phyloP scores from a whole-genome alignment of 2,888 invertebrate genomes.

The Nineta flava region DNA sequence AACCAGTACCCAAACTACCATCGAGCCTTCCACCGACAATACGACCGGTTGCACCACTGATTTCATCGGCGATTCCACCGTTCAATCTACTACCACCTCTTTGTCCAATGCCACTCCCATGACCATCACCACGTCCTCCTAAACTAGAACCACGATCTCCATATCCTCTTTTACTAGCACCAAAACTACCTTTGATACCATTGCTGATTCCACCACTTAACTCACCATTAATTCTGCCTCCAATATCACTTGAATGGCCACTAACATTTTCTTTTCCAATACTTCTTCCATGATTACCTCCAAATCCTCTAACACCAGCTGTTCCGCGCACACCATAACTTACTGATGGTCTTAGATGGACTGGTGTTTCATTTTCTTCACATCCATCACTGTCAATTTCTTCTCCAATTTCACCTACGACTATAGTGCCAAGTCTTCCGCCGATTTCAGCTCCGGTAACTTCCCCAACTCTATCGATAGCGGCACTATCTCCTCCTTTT shows the following conservation, averaged over 20 bases:
- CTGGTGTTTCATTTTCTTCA: no score
- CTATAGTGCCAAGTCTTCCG: no score
- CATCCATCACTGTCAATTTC: no score
- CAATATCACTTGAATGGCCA: conserved; percentile 16
- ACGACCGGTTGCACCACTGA: conserved; percentile 11
- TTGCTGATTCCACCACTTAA: conserved; percentile 15
- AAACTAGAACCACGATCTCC: conserved; percentile 19
- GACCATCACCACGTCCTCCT: conserved; percentile 24
- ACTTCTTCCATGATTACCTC: conserved; percentile 14
- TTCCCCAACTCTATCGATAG: no score
- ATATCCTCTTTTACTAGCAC: conserved; percentile 22
- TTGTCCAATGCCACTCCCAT: conserved; percentile 33
- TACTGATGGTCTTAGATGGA: conserved; percentile 19
- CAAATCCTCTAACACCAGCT: conserved; percentile 20
- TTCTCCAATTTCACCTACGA: no score
- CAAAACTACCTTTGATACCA: conserved; percentile 20
- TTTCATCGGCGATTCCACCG: conserved; percentile 20
- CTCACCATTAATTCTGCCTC: conserved; percentile 12
- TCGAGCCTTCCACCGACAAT: conserved; percentile 16
- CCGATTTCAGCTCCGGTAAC: no score
- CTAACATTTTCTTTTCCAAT: conserved; percentile 19
- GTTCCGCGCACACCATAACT: conserved; percentile 26
- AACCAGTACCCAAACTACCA: conserved; percentile 18
- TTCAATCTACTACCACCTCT: conserved; percentile 24
- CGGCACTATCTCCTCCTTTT: conserved; percentile 29